Percentiles rank a stretch among this genome's conserved stretches.
phyloP scores from a whole-genome alignment of 2,888 invertebrate species.

The Minunthozetes semirufus region DNA sequence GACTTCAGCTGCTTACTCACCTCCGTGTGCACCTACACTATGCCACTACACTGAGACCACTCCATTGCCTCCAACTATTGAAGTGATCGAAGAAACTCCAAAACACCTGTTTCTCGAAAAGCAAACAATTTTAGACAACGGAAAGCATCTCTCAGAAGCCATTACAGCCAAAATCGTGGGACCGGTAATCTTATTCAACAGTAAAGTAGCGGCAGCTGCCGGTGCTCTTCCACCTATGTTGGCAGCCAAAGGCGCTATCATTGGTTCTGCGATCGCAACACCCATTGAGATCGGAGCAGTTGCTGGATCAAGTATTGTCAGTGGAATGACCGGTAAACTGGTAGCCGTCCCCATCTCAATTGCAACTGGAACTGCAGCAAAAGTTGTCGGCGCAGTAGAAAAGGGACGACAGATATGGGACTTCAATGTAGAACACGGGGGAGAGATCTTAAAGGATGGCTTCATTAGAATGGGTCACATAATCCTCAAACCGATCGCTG shows the following conservation, averaged over 20 bases:
- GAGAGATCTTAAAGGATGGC: background rate
- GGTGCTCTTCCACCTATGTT: slow-evolving; percentile 29
- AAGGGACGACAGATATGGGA: slow-evolving; percentile 21
- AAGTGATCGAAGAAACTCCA: background rate
- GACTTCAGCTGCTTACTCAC: too few relatives aligned
- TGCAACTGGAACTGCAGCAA: background rate
- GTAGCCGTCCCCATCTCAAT: slow-evolving; percentile 30
- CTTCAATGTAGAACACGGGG: background rate
- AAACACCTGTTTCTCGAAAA: background rate
- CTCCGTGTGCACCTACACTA: too few relatives aligned
- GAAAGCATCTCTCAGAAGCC: slow-evolving; percentile 11
- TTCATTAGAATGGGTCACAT: background rate
- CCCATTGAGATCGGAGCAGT: slow-evolving; percentile 30
- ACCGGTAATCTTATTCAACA: slow-evolving; percentile 18
- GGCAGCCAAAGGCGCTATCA: slow-evolving; percentile 30
- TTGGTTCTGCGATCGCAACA: slow-evolving; percentile 31
- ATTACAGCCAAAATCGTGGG: slow-evolving; percentile 26
- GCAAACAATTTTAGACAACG: slow-evolving; percentile 4
- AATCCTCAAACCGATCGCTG: slow-evolving; percentile 26
- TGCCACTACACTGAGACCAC: too few relatives aligned
- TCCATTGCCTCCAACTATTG: background rate
- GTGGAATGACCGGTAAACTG: slow-evolving; percentile 27
- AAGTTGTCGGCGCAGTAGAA: background rate
- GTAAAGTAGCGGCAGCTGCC: slow-evolving; percentile 17
- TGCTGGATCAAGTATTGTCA: slow-evolving; percentile 7